phyloP scores from a whole-genome alignment of 37 sponge, comb jelly and placozoan genomes.

The Geodia barretti region DNA sequence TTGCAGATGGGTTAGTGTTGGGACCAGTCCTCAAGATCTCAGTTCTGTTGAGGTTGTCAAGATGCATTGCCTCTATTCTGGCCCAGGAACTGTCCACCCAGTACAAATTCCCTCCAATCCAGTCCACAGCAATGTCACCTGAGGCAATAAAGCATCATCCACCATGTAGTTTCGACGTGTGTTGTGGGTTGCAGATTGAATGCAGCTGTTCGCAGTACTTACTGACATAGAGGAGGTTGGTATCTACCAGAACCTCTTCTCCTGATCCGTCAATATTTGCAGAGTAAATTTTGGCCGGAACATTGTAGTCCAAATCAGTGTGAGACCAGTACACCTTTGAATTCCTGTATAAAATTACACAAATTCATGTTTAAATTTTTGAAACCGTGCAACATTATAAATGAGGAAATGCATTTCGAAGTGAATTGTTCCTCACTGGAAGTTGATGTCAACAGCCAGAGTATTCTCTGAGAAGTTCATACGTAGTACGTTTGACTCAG shows the following conservation, averaged over 20 bases:
- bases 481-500: neutral
- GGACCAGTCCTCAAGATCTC: constrained; percentile 19
- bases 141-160: too few relatives aligned
- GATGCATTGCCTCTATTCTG: constrained; percentile 29
- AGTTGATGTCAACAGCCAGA: neutral
- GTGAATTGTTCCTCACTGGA: neutral
- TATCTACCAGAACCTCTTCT: neutral
- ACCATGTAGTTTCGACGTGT: too few relatives aligned
- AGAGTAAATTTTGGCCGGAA: neutral
- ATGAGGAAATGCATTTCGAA: too few relatives aligned
- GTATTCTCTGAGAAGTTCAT: neutral
- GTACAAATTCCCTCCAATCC: constrained; percentile 71
- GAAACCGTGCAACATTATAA: too few relatives aligned
- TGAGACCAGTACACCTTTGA: neutral
- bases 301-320: neutral
- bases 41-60: constrained; percentile 13
- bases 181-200: too few relatives aligned
- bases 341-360: neutral
- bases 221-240: neutral
- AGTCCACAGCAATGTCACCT: constrained; percentile 78
- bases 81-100: constrained; percentile 56
- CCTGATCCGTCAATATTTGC: neutral
- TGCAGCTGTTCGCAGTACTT: too few relatives aligned
- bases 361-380: neutral
- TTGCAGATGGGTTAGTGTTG: constrained; percentile 23